Evolutionary conservation across 2,113 vertebrate genomes (phyloP).

Genomic region (Anarrhichthys ocellatus): DNA sequence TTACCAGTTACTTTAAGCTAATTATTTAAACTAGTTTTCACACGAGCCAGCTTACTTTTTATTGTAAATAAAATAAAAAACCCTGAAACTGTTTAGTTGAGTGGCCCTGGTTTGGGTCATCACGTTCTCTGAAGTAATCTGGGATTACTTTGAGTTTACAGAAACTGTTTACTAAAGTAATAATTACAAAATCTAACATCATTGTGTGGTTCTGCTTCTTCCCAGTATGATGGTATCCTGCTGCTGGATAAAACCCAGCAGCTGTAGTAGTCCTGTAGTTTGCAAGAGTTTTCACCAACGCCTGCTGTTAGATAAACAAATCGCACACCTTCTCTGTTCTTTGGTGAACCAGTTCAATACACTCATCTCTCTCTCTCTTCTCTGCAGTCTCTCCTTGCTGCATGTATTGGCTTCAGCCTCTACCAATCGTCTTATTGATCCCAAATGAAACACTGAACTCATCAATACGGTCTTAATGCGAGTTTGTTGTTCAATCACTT

Average conservation of each 20-base stretch:
- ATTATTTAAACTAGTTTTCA: background rate
- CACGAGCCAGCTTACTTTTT: background rate
- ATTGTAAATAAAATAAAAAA: background rate
- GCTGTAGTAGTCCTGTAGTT: background rate
- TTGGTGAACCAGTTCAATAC: conserved; percentile 62
- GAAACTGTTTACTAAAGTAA: background rate
- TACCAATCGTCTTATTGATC: conserved; percentile 83
- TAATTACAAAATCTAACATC: background rate
- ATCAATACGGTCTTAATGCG: conserved; percentile 85
- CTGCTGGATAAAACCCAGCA: conserved; percentile 4
- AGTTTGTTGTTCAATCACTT: conserved; percentile 85
- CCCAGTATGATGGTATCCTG: conserved; percentile 9
- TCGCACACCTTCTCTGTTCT: conserved; percentile 28
- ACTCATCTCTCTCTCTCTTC: conserved; percentile 45
- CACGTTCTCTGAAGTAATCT: background rate
- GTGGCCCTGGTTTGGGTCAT: background rate
- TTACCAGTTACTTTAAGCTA: background rate
- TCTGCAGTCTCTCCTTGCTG: conserved; percentile 61
- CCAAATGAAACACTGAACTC: conserved; percentile 82
- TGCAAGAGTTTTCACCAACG: conserved; percentile 21
- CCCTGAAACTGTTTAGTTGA: background rate
- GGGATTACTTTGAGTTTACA: conserved; percentile 1
- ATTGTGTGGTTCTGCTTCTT: background rate
- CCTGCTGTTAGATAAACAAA: conserved; percentile 49
- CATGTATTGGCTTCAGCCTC: conserved; percentile 75